Evolutionary conservation across 2,797 vertebrate species (phyloP), one percentile per base, ranked within the genome.

Genomic region (Microctenopoma stevenorrisi): DNA sequence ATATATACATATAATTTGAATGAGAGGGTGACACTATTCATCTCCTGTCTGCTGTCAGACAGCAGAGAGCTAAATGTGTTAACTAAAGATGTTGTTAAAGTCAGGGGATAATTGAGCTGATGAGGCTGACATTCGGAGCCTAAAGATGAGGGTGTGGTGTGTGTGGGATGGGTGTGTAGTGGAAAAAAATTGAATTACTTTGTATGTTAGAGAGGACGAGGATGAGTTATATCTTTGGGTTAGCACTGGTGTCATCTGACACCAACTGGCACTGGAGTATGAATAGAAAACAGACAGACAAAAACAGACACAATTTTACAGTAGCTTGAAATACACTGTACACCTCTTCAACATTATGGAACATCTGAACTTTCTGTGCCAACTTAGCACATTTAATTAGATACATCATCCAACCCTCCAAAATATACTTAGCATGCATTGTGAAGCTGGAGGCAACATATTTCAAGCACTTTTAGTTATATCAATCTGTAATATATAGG

Each of bases 71-170:
- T 56, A 43, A 75, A 78, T 16, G 59, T 64, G 68, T 87, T 80
- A 83, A 51, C 64, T 66, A 77, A 84, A 77, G 78, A 80, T 68
- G 82, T 68, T 76, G 79, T 81, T 77, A 64, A 82, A 87, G 78
- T 79, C 68, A 26, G 72, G 5, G 76, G 81, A 80, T 87, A 86
- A 89, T 86, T 87, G 85, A 86, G 81, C 74, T 88, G 85, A 90
- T 87, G 88, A 85, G 73, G 70, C 76, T 83, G 85, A 86, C 84
- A 88, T 89, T 88, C 87, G 73, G 81, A 88, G 79, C 78, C 78
- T 58, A 28, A 76, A 87, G 83, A 81, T 26, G 15, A 74, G 82
- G 81, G 85, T 55, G 84, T 72, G 76, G 76, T 63, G 69, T 44
- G 71, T 9, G 85, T 35, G 66, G 58, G 55, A 48, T 67, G 43